Conservation (phyloP, 1,140 invertebrate species). For the Atta colombica region DNA sequence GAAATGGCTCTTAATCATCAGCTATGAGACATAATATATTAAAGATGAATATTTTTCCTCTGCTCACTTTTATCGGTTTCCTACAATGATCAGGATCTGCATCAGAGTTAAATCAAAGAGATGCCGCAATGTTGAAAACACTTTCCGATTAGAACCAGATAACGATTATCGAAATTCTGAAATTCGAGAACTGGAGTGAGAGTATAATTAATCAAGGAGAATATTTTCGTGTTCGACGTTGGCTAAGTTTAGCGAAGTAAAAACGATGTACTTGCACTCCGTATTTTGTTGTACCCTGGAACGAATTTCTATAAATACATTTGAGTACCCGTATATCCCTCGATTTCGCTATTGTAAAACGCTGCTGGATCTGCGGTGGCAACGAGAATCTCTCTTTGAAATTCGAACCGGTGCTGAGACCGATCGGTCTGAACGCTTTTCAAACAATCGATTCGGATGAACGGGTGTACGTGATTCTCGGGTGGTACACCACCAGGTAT, state of each 20-base stretch:
- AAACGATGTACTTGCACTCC: background rate
- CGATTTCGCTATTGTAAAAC: conserved; percentile 36
- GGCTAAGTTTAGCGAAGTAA: background rate
- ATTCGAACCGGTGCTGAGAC: conserved; percentile 43
- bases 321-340: background rate
- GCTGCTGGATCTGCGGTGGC: conserved; percentile 11
- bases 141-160: background rate
- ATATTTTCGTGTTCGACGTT: background rate
- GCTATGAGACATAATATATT: no score
- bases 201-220: background rate
- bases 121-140: background rate
- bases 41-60: background rate
- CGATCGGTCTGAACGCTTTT: conserved; percentile 70
- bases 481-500: conserved; percentile 80
- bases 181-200: background rate
- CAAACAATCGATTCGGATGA: conserved; percentile 73
- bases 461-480: conserved; percentile 71
- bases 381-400: conserved; percentile 50
- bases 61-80: background rate
- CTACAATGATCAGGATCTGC: background rate
- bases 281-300: background rate
- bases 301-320: background rate
- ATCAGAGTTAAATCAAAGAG: background rate
- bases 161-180: background rate
- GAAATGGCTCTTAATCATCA: background rate